These are phyloP conservation scores for Thamnophis sirtalis DNA, from an alignment of 2,113 vertebrate genomes.

Conservation along the genomic window DNA sequence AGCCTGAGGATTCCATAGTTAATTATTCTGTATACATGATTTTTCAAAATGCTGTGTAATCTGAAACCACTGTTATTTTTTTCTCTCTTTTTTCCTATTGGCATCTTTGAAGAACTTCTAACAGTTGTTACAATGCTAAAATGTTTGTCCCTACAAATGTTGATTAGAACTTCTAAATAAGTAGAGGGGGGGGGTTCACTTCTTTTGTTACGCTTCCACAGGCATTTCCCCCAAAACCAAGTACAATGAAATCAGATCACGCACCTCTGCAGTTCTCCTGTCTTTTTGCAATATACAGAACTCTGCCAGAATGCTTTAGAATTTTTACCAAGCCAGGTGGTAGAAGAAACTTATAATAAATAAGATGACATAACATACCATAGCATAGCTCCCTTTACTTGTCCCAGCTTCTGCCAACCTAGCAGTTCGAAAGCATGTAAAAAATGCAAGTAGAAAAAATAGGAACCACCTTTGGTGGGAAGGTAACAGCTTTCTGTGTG, in stretches of 20 bases:
- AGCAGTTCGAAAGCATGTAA: too few relatives aligned
- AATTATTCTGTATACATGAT: background rate
- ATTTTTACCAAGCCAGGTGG: background rate
- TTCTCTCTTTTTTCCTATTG: constrained; percentile 3
- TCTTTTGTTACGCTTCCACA: background rate
- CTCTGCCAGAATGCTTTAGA: background rate
- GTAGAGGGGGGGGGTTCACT: background rate
- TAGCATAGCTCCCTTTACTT: too few relatives aligned
- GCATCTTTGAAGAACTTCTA: background rate
- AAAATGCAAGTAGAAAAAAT: too few relatives aligned
- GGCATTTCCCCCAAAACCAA: background rate
- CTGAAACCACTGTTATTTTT: background rate
- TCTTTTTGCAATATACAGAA: background rate
- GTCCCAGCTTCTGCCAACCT: too few relatives aligned
- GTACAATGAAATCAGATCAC: background rate
- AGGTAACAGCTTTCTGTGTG: too few relatives aligned
- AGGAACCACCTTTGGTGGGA: too few relatives aligned
- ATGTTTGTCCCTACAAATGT: background rate
- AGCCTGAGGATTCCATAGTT: background rate
- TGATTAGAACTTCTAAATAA: constrained; percentile 16
- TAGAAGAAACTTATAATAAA: background rate
- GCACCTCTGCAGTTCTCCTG: background rate
- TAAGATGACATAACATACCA: background rate
- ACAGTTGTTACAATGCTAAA: background rate
- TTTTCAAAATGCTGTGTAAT: constrained; percentile 1